Percentiles rank a stretch among this genome's conserved stretches.
Evolutionary conservation across 2,113 vertebrate species (phyloP).

Genomic region (Crotalus helleri): DNA sequence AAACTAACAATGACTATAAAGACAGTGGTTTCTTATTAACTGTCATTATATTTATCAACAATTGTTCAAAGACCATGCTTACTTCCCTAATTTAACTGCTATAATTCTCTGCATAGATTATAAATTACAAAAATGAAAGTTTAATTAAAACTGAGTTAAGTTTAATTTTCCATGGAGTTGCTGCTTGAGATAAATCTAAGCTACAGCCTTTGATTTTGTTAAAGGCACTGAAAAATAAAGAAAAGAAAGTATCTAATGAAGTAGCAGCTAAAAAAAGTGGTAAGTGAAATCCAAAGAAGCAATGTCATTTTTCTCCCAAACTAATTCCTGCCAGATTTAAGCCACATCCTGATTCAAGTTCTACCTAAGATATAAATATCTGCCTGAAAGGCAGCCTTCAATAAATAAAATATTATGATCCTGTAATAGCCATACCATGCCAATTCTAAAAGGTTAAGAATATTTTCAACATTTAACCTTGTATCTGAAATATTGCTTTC

Average conservation of each 20-base stretch:
- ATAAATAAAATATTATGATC: not conserved
- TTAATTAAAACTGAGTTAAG: not conserved
- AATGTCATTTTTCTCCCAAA: not conserved
- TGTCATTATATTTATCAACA: not conserved
- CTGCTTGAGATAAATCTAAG: not conserved
- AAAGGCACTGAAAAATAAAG: not conserved
- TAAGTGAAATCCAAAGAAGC: not conserved
- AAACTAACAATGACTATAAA: not conserved
- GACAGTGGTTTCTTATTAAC: not conserved
- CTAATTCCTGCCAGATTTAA: not conserved
- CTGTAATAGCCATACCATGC: not conserved
- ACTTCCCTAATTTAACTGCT: not conserved
- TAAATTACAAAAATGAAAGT: not conserved
- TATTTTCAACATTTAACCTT: not conserved
- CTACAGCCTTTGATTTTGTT: not conserved
- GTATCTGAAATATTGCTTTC: not conserved
- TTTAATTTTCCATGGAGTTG: not conserved
- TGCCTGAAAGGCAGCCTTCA: not conserved
- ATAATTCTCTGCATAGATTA: not conserved
- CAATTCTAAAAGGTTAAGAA: not conserved
- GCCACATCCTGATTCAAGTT: not conserved
- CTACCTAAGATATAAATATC: not conserved
- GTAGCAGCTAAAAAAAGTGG: not conserved
- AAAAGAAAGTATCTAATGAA: not conserved
- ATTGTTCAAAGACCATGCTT: not conserved